phyloP scores from a whole-genome alignment of 2,113 vertebrate genomes.

The Gracilinanus agilis region DNA sequence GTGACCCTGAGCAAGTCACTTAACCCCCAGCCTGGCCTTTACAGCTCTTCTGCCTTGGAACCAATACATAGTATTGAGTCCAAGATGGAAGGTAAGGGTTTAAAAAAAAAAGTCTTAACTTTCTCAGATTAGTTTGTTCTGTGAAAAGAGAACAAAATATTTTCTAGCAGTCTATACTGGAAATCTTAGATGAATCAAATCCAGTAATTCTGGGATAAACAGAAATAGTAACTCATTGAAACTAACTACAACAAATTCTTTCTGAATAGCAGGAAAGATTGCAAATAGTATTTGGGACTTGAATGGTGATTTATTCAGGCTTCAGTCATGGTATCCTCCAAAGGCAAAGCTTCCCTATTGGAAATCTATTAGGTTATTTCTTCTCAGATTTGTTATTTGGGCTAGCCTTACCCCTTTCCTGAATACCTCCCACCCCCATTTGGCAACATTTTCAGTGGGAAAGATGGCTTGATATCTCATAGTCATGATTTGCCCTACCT shows the following conservation, averaged over 20 bases:
- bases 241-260: slow-evolving; percentile 35
- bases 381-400: slow-evolving; percentile 47
- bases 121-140: slow-evolving; percentile 67
- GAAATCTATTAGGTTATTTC: slow-evolving; percentile 57
- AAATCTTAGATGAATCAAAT: slow-evolving; percentile 41
- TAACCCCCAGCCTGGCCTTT: no score
- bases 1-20: no score
- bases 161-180: background rate
- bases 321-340: slow-evolving; percentile 6
- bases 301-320: slow-evolving; percentile 24
- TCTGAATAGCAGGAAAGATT: slow-evolving; percentile 31
- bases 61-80: no score
- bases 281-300: background rate
- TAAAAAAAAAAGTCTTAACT: background rate
- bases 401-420: background rate
- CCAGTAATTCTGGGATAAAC: slow-evolving; percentile 48
- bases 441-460: background rate
- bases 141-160: slow-evolving; percentile 40
- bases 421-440: slow-evolving; percentile 18
- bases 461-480: background rate
- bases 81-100: no score
- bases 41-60: no score
- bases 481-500: slow-evolving; percentile 33
- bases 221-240: slow-evolving; percentile 32
- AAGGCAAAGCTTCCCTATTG: slow-evolving; percentile 43